Evolutionary conservation across 2,113 vertebrate species (phyloP), one percentile per base, ranked within the genome.

Genomic region (Oplegnathus fasciatus): DNA sequence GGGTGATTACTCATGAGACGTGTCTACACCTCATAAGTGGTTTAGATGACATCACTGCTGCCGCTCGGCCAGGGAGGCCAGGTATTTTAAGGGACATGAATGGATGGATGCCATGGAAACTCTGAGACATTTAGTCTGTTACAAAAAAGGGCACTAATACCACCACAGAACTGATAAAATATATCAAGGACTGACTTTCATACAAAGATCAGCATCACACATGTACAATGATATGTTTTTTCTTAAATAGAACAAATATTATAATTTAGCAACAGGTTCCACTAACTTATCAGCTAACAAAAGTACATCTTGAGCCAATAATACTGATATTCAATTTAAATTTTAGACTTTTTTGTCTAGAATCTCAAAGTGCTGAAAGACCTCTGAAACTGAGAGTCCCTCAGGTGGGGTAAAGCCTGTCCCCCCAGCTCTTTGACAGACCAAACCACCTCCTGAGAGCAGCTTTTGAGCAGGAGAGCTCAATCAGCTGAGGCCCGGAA

Each of bases 21-120:
- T 60, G 78, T 85, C 91, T 73, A 86, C 78, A 86, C 73, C 83
- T 79, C 78, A 15, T 83, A 91, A 87, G 64, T 66, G 85, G 80
- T 75, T 86, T 50, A 75, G 64, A 87, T 95, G 91, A 94, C 93
- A 86, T 94, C 90, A 93, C 62, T 78, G 62, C 65, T 69, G 81
- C 88, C 71, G 52, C 76, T 54, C 10, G 13, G 83, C 77, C 76
- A 62, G 80, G 55, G 72, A 88, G 70, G 72, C 83, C 86, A 88
- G 82, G 89, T 89, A 89, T 89, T 91, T 91, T 82, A 85, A 78
- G 84, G 58, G 78, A 80, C 78, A 57, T 46, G 55, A 75, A 32
- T 69, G 83, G 75, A 86, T 62, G 69, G 78, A 80, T 76, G 80
- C 61, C 84, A 80, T 85, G 89, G 87, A 93, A 90, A 84, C 20